Base-by-base conservation (phyloP, 92 coral and sea anemone genomes). In the Pocillopora grandis region DNA sequence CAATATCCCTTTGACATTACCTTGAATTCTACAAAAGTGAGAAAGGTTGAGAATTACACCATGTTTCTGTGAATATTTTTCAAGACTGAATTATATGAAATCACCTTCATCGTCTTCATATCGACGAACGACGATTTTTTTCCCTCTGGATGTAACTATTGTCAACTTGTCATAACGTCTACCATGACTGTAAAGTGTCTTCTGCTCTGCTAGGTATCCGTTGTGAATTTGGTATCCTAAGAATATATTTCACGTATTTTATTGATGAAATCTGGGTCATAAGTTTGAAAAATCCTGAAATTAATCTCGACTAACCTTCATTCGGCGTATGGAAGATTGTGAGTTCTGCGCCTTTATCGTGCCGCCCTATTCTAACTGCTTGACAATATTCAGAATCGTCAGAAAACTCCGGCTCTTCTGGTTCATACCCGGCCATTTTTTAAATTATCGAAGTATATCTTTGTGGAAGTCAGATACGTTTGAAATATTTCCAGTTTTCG, bases 401-500 rank as follows among this genome's bases (percentile, higher is more conserved):
- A 3, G 75, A 71, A 33, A 66, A 9, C 4, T 10, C 20, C 11
- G 72, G 86, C n/a, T 82, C 79, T 2, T 72, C 72, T 37, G 12
- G 12, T 62, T 81, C 85, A 59, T 1, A 1, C 2, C 64, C 48
- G 74, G 61, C 42, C 86, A 82, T 82, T 62, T 73, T 82, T 36
- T n/a, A 36, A 80, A 23, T 18, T 5, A 16, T 15, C 3, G 21
- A 31, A 8, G 17, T 2, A 55, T 18, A 23, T 58, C 63, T 37
- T 5, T 8, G 16, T 0, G 69, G 15, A 5, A 19, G 2, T 57
- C 65, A 8, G 35, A 35, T 33, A 55, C 65, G 21, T 56, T 5
- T 7, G 12, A 9, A 0, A 52, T 73, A 15, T 6, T 21, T 16
- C 0, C 23, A 33, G 2, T 21, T 0, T 9, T 68, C 15, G 55